Conservation (phyloP, 2,888 invertebrate species). For the Apamea monoglypha region DNA sequence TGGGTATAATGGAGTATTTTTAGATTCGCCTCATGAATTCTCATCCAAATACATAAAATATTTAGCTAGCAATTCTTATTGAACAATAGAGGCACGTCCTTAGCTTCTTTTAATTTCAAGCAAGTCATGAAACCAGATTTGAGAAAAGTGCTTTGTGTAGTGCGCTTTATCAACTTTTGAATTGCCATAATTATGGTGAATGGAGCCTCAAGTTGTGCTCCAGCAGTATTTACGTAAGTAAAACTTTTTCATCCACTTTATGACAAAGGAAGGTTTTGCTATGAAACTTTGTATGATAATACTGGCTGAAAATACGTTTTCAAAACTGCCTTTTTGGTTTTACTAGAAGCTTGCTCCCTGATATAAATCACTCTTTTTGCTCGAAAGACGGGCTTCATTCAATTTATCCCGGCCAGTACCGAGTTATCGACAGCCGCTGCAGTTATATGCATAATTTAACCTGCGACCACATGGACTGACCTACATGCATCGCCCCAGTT, state of each 20-base stretch:
- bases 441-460: conserved; percentile 73
- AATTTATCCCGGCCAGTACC: conserved; percentile 44
- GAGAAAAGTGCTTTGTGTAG: conserved; percentile 32
- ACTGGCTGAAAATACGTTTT: not conserved
- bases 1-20: conserved; percentile 33
- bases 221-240: not conserved
- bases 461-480: conserved; percentile 63
- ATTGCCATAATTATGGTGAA: conserved; percentile 12
- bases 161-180: conserved; percentile 40
- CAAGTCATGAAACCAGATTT: conserved; percentile 31
- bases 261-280: not conserved
- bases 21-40: conserved; percentile 38
- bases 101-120: conserved; percentile 31
- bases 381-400: conserved; percentile 48
- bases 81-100: conserved; percentile 45
- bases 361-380: conserved; percentile 19
- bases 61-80: conserved; percentile 18
- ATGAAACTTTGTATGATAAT: too few species aligned
- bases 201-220: not conserved
- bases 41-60: conserved; percentile 25
- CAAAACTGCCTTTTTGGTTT: not conserved
- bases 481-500: conserved; percentile 69
- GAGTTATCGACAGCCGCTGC: conserved; percentile 65
- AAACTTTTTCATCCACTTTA: not conserved
- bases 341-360: not conserved